Percentiles rank a stretch among this genome's conserved stretches.
Conservation (phyloP, 1,140 invertebrate genomes). For the Berghia stephanieae region DNA sequence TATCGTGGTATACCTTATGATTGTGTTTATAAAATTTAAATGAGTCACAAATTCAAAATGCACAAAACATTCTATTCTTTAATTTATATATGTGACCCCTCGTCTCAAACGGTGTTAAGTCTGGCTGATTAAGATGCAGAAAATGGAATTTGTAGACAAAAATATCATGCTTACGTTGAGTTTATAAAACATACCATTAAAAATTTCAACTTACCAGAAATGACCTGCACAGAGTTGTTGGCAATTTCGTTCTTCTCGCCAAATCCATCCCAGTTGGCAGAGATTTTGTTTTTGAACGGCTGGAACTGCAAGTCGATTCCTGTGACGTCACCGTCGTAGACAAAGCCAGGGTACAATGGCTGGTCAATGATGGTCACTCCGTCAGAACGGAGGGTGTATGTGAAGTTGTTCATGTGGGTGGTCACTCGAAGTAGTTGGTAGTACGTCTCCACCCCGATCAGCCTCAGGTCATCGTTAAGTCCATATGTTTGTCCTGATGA, state of each 20-base stretch:
- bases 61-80: too few relatives aligned
- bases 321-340: constrained; percentile 44
- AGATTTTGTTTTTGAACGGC: constrained; percentile 34
- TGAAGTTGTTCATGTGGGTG: constrained; percentile 41
- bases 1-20: too few relatives aligned
- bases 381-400: constrained; percentile 44
- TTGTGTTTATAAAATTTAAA: too few relatives aligned
- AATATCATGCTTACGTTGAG: too few relatives aligned
- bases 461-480: constrained; percentile 40
- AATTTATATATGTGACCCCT: too few relatives aligned
- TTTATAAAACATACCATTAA: too few relatives aligned
- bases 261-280: constrained; percentile 54
- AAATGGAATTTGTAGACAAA: too few relatives aligned
- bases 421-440: constrained; percentile 45
- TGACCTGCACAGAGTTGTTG: too few relatives aligned
- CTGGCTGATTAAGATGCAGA: too few relatives aligned
- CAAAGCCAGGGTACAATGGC: constrained; percentile 49
- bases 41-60: too few relatives aligned
- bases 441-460: constrained; percentile 46
- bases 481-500: constrained; percentile 41
- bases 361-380: constrained; percentile 48
- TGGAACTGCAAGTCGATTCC: constrained; percentile 45
- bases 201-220: too few relatives aligned
- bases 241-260: constrained; percentile 24
- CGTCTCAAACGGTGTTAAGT: too few relatives aligned